Evolutionary conservation across 2,797 vertebrate species (phyloP).

Genomic region (Sparus aurata): DNA sequence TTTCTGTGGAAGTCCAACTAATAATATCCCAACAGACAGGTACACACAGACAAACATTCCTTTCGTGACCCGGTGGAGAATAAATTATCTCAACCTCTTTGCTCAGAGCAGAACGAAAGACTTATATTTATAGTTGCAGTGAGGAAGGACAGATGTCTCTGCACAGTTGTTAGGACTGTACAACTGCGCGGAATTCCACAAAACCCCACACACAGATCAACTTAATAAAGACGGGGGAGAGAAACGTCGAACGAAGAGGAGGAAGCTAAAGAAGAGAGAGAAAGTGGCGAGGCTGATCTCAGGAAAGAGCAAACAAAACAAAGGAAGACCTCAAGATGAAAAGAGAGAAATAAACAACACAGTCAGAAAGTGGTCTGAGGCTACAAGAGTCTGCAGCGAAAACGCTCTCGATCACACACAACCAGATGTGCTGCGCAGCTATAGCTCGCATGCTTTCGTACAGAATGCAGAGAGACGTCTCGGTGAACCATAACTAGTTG

Average conservation of each 20-base stretch:
- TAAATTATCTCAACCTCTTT: conserved; percentile 48
- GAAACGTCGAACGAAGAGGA: conserved; percentile 4
- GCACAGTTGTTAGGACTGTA: conserved; percentile 13
- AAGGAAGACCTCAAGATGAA: conserved; percentile 44
- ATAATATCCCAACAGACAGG: conserved; percentile 29
- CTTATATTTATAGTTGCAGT: conserved; percentile 26
- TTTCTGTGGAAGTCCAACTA: conserved; percentile 12
- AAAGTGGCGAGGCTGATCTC: conserved; percentile 29
- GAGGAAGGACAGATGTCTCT: conserved; percentile 19
- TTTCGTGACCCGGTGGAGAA: conserved; percentile 44
- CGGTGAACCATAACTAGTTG: conserved; percentile 60
- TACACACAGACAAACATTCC: conserved; percentile 49
- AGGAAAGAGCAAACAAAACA: conserved; percentile 50
- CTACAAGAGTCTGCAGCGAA: conserved; percentile 30
- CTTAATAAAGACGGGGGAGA: conserved; percentile 23
- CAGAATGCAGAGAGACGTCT: conserved; percentile 50
- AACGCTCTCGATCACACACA: conserved; percentile 26
- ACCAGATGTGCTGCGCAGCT: conserved; percentile 55
- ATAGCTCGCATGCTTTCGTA: conserved; percentile 43
- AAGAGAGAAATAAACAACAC: conserved; percentile 38
- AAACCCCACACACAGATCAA: neutral
- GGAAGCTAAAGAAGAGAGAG: conserved; percentile 14
- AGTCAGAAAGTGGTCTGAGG: conserved; percentile 43
- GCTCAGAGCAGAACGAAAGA: conserved; percentile 43
- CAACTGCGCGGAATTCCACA: conserved; percentile 20